Base-by-base conservation (phyloP, 2,113 vertebrate genomes). In the Myotis davidii region DNA sequence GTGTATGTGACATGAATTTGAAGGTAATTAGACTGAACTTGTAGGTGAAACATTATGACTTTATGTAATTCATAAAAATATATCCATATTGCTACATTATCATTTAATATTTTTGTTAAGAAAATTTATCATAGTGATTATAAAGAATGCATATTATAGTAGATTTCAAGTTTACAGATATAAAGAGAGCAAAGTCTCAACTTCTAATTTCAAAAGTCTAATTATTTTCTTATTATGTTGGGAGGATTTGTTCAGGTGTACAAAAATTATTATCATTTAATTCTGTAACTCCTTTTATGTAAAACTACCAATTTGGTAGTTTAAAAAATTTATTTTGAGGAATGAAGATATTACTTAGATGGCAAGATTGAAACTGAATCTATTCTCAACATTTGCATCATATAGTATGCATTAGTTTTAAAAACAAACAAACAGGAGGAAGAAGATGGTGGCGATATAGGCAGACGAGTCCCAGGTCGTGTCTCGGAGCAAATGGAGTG, bases 181-280 rank as follows among this genome's bases (percentile, higher is more conserved):
- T 27, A 79, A 65, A 18, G 32, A 85, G 37, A 88, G 17, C 4
- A 48, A 79, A 50, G 16, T 88, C 78, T 87, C 65, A 90, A 67
- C 18, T 59, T 6, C 29, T 37, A 95, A 79, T 88, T 93, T 74
- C 20, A 32, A 90, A 84, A 78, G 54, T 81, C 73, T 93, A 90
- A 82, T 45, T 59, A 74, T 52, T 48, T 74, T 88, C n/a, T 48
- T 67, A 65, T 88, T 94, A 67, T 79, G 32, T 79, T 52, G 11
- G 34, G 18, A 94, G 9, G 87, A 85, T 39, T 45, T 88, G 11
- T 90, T 32, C 77, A 50, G 9, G 11, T 4, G 45, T 56, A 48
- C 12, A 78, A 32, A 73, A 73, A 78, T 82, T 64, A 72, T 87
- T 84, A 32, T 37, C 85, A 56, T n/a, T 12, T 13, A 39, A 3